Percentiles rank a stretch among this genome's conserved stretches.
phyloP scores from a whole-genome alignment of 2,113 vertebrate species.

The Phainopepla nitens region DNA sequence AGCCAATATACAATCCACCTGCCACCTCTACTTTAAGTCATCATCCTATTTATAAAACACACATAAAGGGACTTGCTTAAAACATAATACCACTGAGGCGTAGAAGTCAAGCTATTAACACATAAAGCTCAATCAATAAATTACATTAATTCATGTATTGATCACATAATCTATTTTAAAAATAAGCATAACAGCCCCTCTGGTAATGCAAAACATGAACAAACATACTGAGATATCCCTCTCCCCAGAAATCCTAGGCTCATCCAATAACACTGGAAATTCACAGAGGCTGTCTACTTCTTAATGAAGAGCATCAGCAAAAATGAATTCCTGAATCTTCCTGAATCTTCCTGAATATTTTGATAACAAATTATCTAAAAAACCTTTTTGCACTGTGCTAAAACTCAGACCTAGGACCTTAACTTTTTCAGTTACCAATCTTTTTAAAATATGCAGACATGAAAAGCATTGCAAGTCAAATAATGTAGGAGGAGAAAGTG shows the following conservation, averaged over 20 bases:
- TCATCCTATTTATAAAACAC: slow-evolving; percentile 30
- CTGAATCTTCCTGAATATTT: background rate
- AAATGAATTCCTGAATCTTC: background rate
- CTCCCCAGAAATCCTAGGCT: background rate
- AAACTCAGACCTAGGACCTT: background rate
- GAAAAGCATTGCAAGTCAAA: background rate
- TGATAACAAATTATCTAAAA: background rate
- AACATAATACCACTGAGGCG: background rate
- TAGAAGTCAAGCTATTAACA: background rate
- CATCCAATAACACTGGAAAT: background rate
- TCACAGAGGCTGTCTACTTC: background rate
- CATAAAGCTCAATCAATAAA: slow-evolving; percentile 19
- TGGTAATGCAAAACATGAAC: background rate
- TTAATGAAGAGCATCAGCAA: background rate
- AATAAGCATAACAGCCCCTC: background rate
- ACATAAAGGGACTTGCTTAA: background rate
- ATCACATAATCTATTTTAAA: background rate
- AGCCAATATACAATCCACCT: slow-evolving; percentile 38
- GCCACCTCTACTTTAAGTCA: slow-evolving; percentile 34
- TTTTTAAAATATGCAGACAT: background rate
- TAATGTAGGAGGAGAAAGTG: background rate
- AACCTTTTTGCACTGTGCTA: background rate
- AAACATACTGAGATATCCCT: background rate
- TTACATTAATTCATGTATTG: slow-evolving; percentile 29
- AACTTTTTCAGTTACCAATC: background rate